phyloP scores from a whole-genome alignment of 2,113 vertebrate species.

The Daboia siamensis region DNA sequence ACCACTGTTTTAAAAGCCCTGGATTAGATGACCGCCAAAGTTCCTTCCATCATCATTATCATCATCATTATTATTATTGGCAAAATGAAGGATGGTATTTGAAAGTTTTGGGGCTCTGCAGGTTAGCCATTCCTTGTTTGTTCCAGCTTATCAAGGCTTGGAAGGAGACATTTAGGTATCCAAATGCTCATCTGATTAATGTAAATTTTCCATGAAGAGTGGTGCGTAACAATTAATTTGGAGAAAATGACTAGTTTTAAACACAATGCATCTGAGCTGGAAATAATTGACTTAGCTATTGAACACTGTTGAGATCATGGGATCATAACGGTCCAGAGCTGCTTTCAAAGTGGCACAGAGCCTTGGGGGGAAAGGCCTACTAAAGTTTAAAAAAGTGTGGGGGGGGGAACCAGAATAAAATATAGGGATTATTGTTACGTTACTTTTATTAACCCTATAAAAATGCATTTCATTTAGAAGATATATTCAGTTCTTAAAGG shows the following conservation, averaged over 20 bases:
- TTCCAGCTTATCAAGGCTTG: neutral
- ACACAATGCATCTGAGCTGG: neutral
- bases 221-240: neutral
- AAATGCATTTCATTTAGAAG: neutral
- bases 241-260: neutral
- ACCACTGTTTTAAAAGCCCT: too few relatives aligned
- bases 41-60: too few relatives aligned
- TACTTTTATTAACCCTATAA: neutral
- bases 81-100: neutral
- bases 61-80: neutral
- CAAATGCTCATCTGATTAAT: neutral
- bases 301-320: neutral
- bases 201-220: neutral
- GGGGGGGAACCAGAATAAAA: neutral
- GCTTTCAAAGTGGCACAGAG: neutral
- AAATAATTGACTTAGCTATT: neutral
- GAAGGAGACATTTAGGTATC: neutral
- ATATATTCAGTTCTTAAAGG: neutral
- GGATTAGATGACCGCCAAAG: too few relatives aligned
- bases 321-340: neutral
- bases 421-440: neutral
- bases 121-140: neutral
- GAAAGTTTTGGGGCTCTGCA: neutral
- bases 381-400: neutral
- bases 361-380: neutral